Percentiles rank a stretch among this genome's conserved stretches.
phyloP scores from a whole-genome alignment of 2,888 invertebrate genomes.

The Nomada flava region DNA sequence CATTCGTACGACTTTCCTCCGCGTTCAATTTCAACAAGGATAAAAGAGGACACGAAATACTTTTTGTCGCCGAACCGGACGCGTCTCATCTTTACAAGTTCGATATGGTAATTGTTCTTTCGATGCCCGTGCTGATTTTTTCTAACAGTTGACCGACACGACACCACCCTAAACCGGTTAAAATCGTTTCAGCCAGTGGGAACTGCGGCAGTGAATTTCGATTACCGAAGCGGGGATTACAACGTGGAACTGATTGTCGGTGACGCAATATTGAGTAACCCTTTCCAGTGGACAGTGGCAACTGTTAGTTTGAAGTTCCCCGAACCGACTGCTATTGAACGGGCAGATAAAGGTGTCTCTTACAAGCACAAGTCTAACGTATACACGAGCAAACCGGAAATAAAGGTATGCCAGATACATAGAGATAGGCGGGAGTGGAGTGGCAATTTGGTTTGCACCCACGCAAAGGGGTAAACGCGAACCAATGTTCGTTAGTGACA shows the following conservation, averaged over 20 bases:
- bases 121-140: neutral
- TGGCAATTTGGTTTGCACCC: neutral
- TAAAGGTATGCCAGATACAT: conserved; percentile 84
- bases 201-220: conserved; percentile 91
- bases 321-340: conserved; percentile 73
- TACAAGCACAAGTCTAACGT: conserved; percentile 79
- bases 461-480: neutral
- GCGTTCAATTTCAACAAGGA: conserved; percentile 45
- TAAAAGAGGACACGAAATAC: conserved; percentile 91
- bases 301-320: conserved; percentile 90
- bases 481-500: conserved; percentile 82
- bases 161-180: neutral
- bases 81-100: conserved; percentile 92
- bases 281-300: conserved; percentile 94
- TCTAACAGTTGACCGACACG: neutral
- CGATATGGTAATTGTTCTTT: conserved; percentile 90
- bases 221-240: conserved; percentile 91
- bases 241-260: conserved; percentile 94
- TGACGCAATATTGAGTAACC: conserved; percentile 95
- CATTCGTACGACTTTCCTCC: conserved; percentile 92
- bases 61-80: conserved; percentile 97
- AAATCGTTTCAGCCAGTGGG: conserved; percentile 88
- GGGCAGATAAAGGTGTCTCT: conserved; percentile 74
- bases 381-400: conserved; percentile 86
- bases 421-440: neutral